Base-by-base conservation (phyloP, 2,113 vertebrate genomes). In the Glaucomys volans region DNA sequence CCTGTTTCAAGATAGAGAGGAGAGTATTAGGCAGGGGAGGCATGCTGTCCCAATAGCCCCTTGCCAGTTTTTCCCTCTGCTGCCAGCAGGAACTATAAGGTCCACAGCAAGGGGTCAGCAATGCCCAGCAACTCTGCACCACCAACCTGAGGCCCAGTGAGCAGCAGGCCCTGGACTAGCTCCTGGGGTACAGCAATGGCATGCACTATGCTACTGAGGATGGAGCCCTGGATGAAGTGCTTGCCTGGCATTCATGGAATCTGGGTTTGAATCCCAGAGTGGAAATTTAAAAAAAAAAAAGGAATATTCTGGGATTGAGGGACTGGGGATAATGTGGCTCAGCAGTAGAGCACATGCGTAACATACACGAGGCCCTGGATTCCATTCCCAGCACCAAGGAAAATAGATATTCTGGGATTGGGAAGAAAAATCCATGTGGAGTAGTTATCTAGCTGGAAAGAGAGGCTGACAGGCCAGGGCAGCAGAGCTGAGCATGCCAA, bases 1-100 rank as follows among this genome's bases (percentile, higher is more conserved):
- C 97, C 99, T 99, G 95, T 74, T 94, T 98, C 30, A 89, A 95
- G 83, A 96, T n/a, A 96, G 72, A 96, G 30, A 66, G 69, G 64
- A n/a, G 26, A 5, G 0, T 16, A 44, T 10, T n/a, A 12, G 67
- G 42, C n/a, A 54, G 10, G 71, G 26, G 47, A 66, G 83, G 44
- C 54, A 30, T 54, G 14, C 17, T 8, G 20, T 32, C 20, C 47
- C 62, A 76, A 8, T 0, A 20, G 37, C 30, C 67, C 22, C 42
- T 24, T 26, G 13, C 4, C 2, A 26, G 71, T 62, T 59, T 28
- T 40, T 44, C 50, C 57, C 4, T 94, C 28, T 3, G 1, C 22
- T 47, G 87, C 40, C 52, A 4, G 54, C 18, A 24, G 37, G 16
- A 4, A 69, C 69, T 10, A 0, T 17, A 2, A 40, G 75, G 64